A percentile compares a stretch with the other conserved stretches of the same genome.
Conservation (phyloP, 2,797 vertebrate genomes). For the Vipera ursinii region DNA sequence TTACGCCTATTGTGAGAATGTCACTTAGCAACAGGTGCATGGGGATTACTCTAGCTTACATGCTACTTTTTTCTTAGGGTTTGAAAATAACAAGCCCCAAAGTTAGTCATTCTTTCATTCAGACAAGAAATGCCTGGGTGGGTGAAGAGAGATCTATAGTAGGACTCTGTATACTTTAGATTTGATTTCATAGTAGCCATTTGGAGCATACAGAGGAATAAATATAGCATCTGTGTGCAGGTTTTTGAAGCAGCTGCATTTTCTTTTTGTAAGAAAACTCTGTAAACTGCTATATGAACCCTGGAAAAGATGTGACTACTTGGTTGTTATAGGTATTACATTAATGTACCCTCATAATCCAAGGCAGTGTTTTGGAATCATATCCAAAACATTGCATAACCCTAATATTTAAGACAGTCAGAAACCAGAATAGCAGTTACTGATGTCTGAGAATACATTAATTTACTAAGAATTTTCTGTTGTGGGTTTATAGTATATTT, state of each 20-base stretch:
- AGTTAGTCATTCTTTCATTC: slow-evolving; percentile 26
- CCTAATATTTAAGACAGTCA: background rate
- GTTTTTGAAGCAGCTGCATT: background rate
- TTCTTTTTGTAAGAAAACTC: background rate
- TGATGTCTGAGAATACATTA: background rate
- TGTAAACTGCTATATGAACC: background rate
- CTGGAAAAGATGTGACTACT: background rate
- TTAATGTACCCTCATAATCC: background rate
- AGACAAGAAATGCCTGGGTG: background rate
- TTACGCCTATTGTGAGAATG: slow-evolving; percentile 44
- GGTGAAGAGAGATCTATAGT: background rate
- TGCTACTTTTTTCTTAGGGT: slow-evolving; percentile 33
- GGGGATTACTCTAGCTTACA: slow-evolving; percentile 45
- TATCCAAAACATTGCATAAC: background rate
- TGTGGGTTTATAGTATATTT: background rate
- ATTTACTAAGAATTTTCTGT: background rate
- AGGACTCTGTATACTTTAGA: background rate
- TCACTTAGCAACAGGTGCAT: slow-evolving; percentile 69
- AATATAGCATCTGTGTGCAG: background rate
- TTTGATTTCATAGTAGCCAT: background rate
- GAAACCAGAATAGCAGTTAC: background rate
- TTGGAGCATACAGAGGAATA: background rate
- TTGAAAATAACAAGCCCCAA: slow-evolving; percentile 23
- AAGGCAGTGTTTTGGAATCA: background rate
- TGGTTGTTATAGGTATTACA: background rate